Percentiles rank a stretch among this genome's conserved stretches.
These are phyloP conservation scores for Crocallis elinguaria DNA, from an alignment of 2,888 invertebrate species.

Conservation along the genomic window DNA sequence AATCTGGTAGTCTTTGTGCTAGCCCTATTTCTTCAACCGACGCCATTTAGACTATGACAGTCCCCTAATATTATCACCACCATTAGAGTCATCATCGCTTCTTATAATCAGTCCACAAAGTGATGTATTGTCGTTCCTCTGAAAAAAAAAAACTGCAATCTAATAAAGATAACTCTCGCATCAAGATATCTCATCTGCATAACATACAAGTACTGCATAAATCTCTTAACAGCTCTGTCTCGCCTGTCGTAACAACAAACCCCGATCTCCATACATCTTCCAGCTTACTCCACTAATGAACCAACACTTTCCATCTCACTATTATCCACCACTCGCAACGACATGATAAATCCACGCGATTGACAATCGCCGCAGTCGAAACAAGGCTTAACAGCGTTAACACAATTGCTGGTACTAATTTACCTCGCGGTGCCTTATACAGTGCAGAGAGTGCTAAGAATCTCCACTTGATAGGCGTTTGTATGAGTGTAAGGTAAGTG, in stretches of 20 bases:
- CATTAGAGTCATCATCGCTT: no score
- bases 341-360: conserved; percentile 66
- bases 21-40: no score
- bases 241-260: neutral
- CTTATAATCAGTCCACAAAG: no score
- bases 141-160: no score
- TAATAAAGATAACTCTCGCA: no score
- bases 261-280: conserved; percentile 1
- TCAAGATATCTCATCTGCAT: no score
- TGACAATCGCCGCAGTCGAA: conserved; percentile 59
- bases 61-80: no score
- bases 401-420: conserved; percentile 82
- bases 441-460: conserved; percentile 70
- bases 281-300: conserved; percentile 39
- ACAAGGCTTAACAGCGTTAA: conserved; percentile 62
- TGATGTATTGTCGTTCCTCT: no score
- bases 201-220: no score
- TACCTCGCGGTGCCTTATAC: conserved; percentile 80
- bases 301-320: conserved; percentile 29
- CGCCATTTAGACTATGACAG: no score
- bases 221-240: neutral
- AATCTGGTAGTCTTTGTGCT: no score
- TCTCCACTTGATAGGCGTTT: conserved; percentile 81
- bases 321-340: conserved; percentile 50
- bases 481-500: conserved; percentile 74